Evolutionary conservation across 2,888 invertebrate genomes (phyloP), one percentile per base, ranked within the genome.

Genomic region (Pseudanteris insignis): DNA sequence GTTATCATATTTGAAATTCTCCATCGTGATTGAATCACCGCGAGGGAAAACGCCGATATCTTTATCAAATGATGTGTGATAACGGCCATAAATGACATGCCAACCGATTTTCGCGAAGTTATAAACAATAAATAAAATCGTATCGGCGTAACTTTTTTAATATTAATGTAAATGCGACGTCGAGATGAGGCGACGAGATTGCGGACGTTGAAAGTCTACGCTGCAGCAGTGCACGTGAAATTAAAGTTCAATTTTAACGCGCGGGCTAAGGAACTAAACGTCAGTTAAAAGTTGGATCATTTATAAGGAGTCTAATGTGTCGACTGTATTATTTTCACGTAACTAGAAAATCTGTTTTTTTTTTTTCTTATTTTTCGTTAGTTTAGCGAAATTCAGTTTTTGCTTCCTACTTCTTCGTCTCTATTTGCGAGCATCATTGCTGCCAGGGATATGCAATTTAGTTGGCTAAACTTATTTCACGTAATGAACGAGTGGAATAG

Each of bases 11-110:
- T 47, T 50, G 25, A 59, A 59, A 47, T 57, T 47, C 51, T 44
- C 37, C 53, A 62, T 62, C 51, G 51, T 51, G 57, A 62, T 62
- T 53, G 62, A 57, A 58, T 58, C 58, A 47, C 54, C 25, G 29
- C 29, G 26, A 26, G 30, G 33, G 8, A 38, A 38, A 47, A 33
- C 26, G 47, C 34, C 36, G 18, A 48, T 44, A 28, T 13, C 34
- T 36, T 41, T 55, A 55, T 61, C 55, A 46, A 46, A 46, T 55
- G 61, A 46, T 30, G 44, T 37, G 60, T 53, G 53, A 53, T 60
- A 60, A 53, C 47, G 6, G 33, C 36, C 18, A 29, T 47, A 53
- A 55, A 51, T 32, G 10, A 33, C 24, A 43, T 57, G 43, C 33
- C 7, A 53, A 37, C 48, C 53, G 43, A 53, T n/a, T n/a, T n/a